Conservation (phyloP, 2,113 vertebrate genomes). For the Notothenia coriiceps region DNA sequence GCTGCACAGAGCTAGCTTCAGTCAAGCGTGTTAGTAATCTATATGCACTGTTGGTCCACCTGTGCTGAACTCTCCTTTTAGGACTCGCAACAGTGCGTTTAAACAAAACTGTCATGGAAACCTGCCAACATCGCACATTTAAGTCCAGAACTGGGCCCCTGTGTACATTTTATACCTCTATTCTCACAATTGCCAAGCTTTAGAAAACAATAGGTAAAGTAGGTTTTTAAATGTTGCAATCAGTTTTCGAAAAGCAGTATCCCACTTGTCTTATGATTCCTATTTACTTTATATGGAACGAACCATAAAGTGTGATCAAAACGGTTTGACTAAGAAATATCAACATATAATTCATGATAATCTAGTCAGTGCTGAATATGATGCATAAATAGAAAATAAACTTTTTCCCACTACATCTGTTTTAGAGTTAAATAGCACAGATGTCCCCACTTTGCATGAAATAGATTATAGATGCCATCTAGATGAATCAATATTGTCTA, state of each 20-base stretch:
- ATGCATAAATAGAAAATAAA: background rate
- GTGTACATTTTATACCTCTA: background rate
- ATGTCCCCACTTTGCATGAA: background rate
- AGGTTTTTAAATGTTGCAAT: background rate
- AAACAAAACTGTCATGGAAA: background rate
- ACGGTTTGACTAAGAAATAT: constrained; percentile 9
- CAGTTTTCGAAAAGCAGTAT: background rate
- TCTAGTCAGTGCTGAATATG: background rate
- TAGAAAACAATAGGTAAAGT: background rate
- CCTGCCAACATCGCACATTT: background rate
- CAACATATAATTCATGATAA: background rate
- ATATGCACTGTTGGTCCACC: constrained; percentile 26
- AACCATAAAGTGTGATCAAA: background rate
- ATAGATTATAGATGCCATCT: background rate
- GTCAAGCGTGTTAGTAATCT: constrained; percentile 13
- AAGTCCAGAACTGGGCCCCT: background rate
- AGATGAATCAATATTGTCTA: background rate
- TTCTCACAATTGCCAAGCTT: background rate
- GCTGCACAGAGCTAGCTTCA: background rate
- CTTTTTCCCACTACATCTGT: background rate
- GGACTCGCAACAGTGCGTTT: background rate
- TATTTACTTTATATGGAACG: background rate
- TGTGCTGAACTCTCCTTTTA: constrained; percentile 25
- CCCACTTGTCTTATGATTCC: background rate
- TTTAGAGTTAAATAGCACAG: background rate